Evolutionary conservation across 2,113 vertebrate genomes (phyloP).

Genomic region (Condylura cristata): DNA sequence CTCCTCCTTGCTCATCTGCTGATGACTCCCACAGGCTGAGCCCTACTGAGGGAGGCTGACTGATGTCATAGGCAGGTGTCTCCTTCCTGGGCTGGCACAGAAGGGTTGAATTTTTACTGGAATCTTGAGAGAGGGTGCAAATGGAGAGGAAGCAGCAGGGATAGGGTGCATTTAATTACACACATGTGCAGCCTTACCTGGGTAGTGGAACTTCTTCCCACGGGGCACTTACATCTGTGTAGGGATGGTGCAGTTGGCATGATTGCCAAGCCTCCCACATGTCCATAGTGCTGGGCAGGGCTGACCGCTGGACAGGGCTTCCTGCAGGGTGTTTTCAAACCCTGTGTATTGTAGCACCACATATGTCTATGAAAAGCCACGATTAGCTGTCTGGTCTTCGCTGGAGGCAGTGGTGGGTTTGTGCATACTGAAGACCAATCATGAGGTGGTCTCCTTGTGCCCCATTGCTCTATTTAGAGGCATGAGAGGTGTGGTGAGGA

Average conservation of each 20-base stretch:
- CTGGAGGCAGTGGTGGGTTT: not conserved
- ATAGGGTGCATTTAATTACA: accelerated
- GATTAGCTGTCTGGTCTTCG: slow-evolving; percentile 1
- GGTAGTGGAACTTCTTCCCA: not conserved
- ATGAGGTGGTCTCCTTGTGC: not conserved
- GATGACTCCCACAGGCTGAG: not conserved
- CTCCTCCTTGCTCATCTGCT: not conserved
- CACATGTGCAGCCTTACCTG: accelerated
- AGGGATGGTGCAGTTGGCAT: not conserved
- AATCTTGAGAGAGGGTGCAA: not conserved
- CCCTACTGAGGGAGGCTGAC: not conserved
- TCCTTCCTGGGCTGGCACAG: not conserved
- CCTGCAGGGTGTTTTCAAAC: not conserved
- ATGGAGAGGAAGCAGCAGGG: not conserved
- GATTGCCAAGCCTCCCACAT: not conserved
- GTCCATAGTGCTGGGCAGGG: not conserved
- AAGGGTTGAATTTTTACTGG: not conserved
- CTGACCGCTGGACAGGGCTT: not conserved
- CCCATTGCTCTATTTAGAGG: not conserved
- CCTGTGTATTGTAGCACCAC: not conserved
- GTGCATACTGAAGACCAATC: not conserved
- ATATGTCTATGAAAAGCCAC: not conserved
- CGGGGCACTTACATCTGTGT: not conserved
- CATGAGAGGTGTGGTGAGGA: not conserved
- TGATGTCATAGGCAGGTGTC: not conserved